Evolutionary conservation across 2,888 invertebrate species (phyloP), one percentile per base, ranked within the genome.

Genomic region (Hemithea aestivaria): DNA sequence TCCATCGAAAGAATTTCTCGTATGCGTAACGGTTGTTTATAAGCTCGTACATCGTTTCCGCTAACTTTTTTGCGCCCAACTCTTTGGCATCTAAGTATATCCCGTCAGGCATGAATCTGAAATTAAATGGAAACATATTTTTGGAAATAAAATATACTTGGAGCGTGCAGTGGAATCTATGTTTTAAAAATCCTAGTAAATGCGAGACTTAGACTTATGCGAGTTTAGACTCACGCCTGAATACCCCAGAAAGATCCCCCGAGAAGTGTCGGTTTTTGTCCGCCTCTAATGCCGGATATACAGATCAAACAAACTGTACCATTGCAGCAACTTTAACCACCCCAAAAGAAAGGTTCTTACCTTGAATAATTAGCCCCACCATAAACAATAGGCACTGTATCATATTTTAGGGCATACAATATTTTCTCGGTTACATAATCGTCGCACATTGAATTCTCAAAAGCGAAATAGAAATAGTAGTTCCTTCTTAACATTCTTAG

Each of bases 341-440:
- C n/a, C n/a, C 11, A 23, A 22, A 22, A 7, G 1, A 28, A 20
- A 2, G 10, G 7, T 39, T 39, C 29, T 51, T 47, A 76, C 83
- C 78, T 79, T 21, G 68, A 72, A 66, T 93, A 93, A 69, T 92
- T 89, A 31, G 89, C 89, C 26, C 90, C 90, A 1, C 92, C 92
- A 73, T 89, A 91, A 2, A 92, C 92, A 3, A 93, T 85, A 0
- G 92, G 92, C 7, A 93, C 80, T 1, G 91, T 83, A 57, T 90
- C 79, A 60, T 90, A 88, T 51, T 90, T 87, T n/a, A 88, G 64
- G 21, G 88, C 73, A 41, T 73, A 53, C 7, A 81, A 44, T 12
- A 82, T 37, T 45, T 80, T 82, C 48, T 84, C 81, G 1, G 83
- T 76, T 0, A 82, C 74, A 36, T 80, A 83, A 57, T 84, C 82